These are phyloP conservation scores for Acanthisitta chloris DNA, from an alignment of 2,113 vertebrate genomes.

Conservation along the genomic window DNA sequence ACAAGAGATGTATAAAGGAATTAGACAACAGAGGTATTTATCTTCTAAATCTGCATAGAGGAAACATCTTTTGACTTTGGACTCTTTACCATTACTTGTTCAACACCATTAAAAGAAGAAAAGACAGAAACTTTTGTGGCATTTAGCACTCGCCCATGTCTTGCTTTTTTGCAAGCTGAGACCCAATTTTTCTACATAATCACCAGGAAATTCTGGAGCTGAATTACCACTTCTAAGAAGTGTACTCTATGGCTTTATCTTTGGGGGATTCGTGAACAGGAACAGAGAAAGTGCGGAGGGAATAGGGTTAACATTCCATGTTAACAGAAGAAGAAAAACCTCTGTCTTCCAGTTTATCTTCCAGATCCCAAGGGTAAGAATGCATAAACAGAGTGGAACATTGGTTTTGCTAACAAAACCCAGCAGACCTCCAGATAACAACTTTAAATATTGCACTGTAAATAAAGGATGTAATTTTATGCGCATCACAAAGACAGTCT, in stretches of 20 bases:
- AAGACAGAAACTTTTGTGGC: not conserved
- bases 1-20: not conserved
- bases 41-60: not conserved
- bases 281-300: not conserved
- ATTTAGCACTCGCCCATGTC: not conserved
- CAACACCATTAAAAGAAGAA: not conserved
- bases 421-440: not conserved
- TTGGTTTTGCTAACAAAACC: not conserved
- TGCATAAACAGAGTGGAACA: not conserved
- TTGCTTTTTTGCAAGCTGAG: not conserved
- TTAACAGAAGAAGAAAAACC: not conserved
- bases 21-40: not conserved
- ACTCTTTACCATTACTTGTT: not conserved
- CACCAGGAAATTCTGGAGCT: not conserved
- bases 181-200: not conserved
- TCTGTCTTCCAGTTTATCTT: not conserved
- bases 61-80: not conserved
- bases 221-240: not conserved
- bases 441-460: not conserved
- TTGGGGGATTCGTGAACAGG: not conserved
- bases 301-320: not conserved
- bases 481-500: not conserved
- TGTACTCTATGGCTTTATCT: not conserved
- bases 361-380: not conserved
- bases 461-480: constrained; percentile 9